These are phyloP conservation scores for Acrobasis suavella DNA, from an alignment of 2,888 invertebrate species.

Conservation along the genomic window DNA sequence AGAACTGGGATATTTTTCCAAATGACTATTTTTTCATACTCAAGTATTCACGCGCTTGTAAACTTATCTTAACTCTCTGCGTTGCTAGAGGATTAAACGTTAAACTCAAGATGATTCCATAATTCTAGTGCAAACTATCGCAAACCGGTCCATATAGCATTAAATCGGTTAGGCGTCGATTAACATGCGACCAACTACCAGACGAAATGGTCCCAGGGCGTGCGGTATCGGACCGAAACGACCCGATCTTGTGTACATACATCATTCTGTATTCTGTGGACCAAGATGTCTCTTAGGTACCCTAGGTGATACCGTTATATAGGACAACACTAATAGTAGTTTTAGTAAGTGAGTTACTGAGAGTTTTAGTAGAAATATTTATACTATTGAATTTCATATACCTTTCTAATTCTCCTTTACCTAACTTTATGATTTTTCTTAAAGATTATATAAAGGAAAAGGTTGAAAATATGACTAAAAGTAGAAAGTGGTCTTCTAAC, in stretches of 20 bases:
- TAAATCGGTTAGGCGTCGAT: conserved; percentile 10
- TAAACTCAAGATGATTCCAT: not conserved
- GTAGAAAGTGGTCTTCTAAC: not conserved
- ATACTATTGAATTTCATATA: too few species aligned
- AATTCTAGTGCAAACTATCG: conserved; percentile 7
- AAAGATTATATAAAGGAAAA: too few species aligned
- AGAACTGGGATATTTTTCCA: too few species aligned
- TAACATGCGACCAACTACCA: not conserved
- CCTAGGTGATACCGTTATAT: not conserved
- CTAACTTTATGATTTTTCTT: too few species aligned
- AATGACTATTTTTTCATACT: not conserved
- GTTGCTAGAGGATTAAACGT: not conserved
- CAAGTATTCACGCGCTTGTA: not conserved
- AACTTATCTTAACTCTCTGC: too few species aligned
- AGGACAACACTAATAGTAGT: not conserved
- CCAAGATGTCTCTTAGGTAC: conserved; percentile 8
- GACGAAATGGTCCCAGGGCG: conserved; percentile 27
- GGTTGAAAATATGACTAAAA: too few species aligned
- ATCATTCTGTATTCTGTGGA: conserved; percentile 11
- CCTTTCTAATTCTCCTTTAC: too few species aligned
- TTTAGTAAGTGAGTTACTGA: too few species aligned
- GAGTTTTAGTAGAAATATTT: too few species aligned
- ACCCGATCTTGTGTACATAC: conserved; percentile 18
- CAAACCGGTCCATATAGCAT: conserved; percentile 10
- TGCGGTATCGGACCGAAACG: conserved; percentile 29